phyloP scores from a whole-genome alignment of 1,140 invertebrate genomes.

The Cotesia typhae region DNA sequence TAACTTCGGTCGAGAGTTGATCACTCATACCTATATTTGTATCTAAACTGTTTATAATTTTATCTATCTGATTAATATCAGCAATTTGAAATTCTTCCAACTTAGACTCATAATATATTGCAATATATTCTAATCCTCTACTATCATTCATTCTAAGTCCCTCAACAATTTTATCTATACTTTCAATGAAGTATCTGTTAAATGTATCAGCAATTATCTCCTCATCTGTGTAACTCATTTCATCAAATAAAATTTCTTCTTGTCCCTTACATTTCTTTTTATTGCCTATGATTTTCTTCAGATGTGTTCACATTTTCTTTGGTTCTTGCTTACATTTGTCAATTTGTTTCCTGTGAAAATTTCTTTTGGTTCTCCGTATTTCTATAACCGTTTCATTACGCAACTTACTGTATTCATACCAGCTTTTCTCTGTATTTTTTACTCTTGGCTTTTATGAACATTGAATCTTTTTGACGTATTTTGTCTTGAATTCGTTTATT shows the following conservation, averaged over 20 bases:
- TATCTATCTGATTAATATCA: neutral
- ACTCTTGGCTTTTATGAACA: neutral
- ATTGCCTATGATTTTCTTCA: conserved; percentile 25
- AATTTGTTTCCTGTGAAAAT: conserved; percentile 4
- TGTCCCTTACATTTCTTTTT: neutral
- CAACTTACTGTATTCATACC: neutral
- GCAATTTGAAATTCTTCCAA: neutral
- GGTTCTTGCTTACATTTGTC: conserved; percentile 8
- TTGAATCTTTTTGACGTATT: conserved; percentile 4
- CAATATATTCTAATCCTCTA: neutral
- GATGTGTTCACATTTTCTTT: conserved; percentile 25
- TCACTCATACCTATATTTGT: neutral
- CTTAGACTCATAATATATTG: neutral
- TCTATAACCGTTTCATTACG: neutral
- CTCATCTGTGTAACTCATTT: neutral
- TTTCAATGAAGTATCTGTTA: neutral
- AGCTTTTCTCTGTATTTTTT: neutral
- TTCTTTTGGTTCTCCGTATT: neutral
- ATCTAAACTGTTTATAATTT: too few relatives aligned
- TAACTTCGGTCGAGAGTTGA: neutral
- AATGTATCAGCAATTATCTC: neutral
- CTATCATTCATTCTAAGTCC: neutral
- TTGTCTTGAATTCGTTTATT: neutral
- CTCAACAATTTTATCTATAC: conserved; percentile 1
- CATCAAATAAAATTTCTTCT: neutral